Evolutionary conservation across 2,888 invertebrate species (phyloP), one percentile per base, ranked within the genome.

Genomic region (Marasmarcha lunaedactyla): DNA sequence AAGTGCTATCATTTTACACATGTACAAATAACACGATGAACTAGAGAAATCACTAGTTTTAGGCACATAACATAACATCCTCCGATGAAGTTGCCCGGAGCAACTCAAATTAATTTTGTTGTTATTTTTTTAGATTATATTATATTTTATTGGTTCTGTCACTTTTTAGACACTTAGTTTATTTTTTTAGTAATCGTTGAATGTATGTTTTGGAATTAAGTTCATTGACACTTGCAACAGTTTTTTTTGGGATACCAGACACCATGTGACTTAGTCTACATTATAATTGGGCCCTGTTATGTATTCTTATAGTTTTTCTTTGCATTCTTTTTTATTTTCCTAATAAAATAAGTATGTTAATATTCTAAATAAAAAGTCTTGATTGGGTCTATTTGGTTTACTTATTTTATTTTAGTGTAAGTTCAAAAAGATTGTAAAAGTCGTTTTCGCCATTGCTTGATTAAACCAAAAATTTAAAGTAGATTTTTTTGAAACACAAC

Each of bases 91-190:
- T 62, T 59, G 64, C 57, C 59, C 51, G 63, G 61, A 56, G 64
- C 55, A 62, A 55, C 59, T 57, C 51, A 52, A 63, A 62, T 57
- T 61, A 53, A 60, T 58, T 59, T 71, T 70, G 69, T 79, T 78
- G 70, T 77, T 79, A 69, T 76, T 63, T 74, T 34, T 77, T 76
- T 74, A 71, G 70, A 72, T 76, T 71, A 67, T 76, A 74, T 74
- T 70, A 70, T 63, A 62, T 68, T 63, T 63, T 67, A 72, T 69
- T 55, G 68, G 69, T 71, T 71, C 59, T 63, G 58, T 65, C 63
- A 57, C 63, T 56, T 68, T 70, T 68, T 71, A 61, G 65, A 71
- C 62, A 69, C 53, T 57, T 71, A 66, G 61, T 56, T 57, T 61
- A 62, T 63, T 68, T 68, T 63, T 66, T 50, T 58, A 56, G 55